Evolutionary conservation across 2,113 vertebrate genomes (phyloP).

Genomic region (Laterallus jamaicensis): DNA sequence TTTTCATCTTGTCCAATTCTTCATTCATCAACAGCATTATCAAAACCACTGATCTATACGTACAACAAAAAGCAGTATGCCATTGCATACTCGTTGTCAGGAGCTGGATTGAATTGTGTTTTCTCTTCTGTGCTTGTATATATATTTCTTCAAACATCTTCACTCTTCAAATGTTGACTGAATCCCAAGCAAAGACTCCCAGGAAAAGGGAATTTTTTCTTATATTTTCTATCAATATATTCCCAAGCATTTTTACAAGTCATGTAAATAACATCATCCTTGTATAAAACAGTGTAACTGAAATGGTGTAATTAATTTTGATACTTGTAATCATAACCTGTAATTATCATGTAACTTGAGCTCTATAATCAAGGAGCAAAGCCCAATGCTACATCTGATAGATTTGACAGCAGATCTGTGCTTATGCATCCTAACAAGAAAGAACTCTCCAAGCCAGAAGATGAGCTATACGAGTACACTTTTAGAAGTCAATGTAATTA

Average conservation of each 20-base stretch:
- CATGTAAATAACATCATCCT: neutral
- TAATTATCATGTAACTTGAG: constrained; percentile 23
- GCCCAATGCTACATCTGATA: neutral
- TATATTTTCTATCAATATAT: neutral
- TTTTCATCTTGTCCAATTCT: neutral
- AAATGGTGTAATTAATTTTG: constrained; percentile 16
- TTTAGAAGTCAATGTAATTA: neutral
- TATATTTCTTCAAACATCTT: neutral
- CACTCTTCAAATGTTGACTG: neutral
- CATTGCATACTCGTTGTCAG: neutral
- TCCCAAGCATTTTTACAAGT: neutral
- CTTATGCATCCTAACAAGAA: neutral
- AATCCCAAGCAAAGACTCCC: neutral
- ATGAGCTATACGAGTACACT: neutral
- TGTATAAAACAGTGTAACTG: neutral
- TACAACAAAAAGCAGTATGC: neutral
- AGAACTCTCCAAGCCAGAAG: neutral
- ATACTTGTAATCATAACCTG: constrained; percentile 22
- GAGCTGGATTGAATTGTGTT: neutral
- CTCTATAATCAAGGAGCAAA: constrained; percentile 17
- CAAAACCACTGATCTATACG: neutral
- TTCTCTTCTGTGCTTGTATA: neutral
- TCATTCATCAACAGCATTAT: neutral
- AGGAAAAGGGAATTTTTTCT: neutral
- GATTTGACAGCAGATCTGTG: neutral